Conservation (phyloP, 2,113 vertebrate genomes). For the Grantiella picta region DNA sequence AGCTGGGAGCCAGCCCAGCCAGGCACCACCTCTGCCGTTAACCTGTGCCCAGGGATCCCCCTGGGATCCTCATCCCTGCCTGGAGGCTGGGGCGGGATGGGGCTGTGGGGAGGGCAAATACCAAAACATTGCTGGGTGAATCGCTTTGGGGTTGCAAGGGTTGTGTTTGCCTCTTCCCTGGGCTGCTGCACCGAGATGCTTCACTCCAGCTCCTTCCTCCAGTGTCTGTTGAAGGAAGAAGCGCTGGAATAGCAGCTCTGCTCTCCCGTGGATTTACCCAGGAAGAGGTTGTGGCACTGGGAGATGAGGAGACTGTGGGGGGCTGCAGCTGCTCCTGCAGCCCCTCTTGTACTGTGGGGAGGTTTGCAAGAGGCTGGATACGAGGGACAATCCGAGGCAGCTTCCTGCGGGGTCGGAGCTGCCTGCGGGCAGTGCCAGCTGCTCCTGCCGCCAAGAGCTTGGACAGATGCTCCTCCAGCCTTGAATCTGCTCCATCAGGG, state of each 20-base stretch:
- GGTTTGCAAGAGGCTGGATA: not conserved
- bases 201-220: not conserved
- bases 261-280: rapidly evolving
- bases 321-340: not conserved
- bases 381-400: rapidly evolving
- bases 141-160: not conserved
- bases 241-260: not conserved
- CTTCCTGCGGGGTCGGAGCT: not conserved
- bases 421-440: not conserved
- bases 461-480: not conserved
- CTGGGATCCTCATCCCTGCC: not conserved
- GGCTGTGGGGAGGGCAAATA: rapidly evolving
- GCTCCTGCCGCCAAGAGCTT: not conserved
- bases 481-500: not conserved
- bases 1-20: not conserved
- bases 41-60: not conserved
- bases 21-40: not conserved
- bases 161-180: rapidly evolving
- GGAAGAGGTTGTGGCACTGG: rapidly evolving
- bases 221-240: rapidly evolving
- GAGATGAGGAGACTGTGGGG: not conserved
- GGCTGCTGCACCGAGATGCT: rapidly evolving
- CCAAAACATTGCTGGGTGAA: rapidly evolving
- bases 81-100: not conserved
- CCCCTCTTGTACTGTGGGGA: not conserved